A percentile compares a stretch with the other conserved stretches of the same genome.
phyloP scores from a whole-genome alignment of 2,113 vertebrate species.

The Petroica traversi region DNA sequence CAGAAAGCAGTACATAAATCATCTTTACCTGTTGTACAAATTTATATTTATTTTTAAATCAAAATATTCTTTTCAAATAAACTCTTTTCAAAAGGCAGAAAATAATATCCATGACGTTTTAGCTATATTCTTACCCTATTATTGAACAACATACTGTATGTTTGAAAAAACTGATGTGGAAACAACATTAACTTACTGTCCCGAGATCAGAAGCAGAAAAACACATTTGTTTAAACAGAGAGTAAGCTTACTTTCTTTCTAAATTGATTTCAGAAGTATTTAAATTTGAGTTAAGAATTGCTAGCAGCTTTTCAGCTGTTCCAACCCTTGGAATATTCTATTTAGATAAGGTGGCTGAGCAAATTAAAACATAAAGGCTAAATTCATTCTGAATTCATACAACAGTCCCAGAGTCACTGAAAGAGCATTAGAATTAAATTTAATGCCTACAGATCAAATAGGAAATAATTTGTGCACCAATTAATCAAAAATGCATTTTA shows the following conservation, averaged over 20 bases:
- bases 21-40: neutral
- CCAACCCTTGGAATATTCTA: neutral
- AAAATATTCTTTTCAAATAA: neutral
- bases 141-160: neutral
- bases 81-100: neutral
- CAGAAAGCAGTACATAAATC: neutral
- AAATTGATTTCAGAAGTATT: constrained; percentile 36
- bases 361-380: constrained; percentile 43
- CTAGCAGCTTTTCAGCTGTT: constrained; percentile 16
- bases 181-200: neutral
- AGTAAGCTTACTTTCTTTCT: neutral
- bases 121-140: neutral
- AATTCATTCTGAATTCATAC: neutral
- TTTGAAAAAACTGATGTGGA: neutral
- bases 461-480: constrained; percentile 33
- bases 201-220: constrained; percentile 12
- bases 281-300: constrained; percentile 11
- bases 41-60: neutral
- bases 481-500: constrained; percentile 32
- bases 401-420: constrained; percentile 1
- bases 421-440: constrained; percentile 23
- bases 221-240: neutral
- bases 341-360: constrained; percentile 27
- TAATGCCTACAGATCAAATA: constrained; percentile 34
- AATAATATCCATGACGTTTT: neutral